Percentiles rank a stretch among this genome's conserved stretches.
phyloP scores from a whole-genome alignment of 35 echinoderm and acorn worm species.

The Hemicentrotus pulcherrimus region DNA sequence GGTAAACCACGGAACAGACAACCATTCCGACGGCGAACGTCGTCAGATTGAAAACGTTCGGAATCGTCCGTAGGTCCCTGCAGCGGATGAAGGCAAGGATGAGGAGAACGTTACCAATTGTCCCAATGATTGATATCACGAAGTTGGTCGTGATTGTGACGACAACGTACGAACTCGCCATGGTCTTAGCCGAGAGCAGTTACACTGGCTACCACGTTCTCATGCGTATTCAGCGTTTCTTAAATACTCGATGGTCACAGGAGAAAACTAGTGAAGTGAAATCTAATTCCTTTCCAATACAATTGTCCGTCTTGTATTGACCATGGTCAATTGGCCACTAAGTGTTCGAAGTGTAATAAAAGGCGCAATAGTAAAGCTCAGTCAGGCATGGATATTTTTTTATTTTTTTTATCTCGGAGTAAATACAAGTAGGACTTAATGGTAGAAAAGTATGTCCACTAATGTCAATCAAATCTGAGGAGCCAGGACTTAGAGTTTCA shows the following conservation, averaged over 20 bases:
- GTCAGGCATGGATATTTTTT: background rate
- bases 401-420: background rate
- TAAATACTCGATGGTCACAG: background rate
- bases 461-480: no score
- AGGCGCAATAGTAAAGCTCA: background rate
- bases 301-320: background rate
- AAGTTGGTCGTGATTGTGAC: slow-evolving; percentile 26
- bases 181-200: background rate
- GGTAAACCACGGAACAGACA: background rate
- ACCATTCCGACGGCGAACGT: background rate
- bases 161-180: slow-evolving; percentile 20
- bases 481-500: no score
- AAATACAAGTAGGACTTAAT: background rate
- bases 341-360: background rate
- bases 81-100: background rate
- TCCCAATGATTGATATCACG: background rate
- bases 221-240: background rate
- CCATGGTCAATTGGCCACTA: background rate
- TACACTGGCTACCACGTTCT: background rate
- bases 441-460: no score
- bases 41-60: slow-evolving; percentile 6
- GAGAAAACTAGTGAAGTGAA: background rate
- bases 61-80: slow-evolving; percentile 1
- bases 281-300: background rate
- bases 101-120: background rate